Conservation (phyloP, 2,797 vertebrate species). For the Gastrophryne carolinensis region DNA sequence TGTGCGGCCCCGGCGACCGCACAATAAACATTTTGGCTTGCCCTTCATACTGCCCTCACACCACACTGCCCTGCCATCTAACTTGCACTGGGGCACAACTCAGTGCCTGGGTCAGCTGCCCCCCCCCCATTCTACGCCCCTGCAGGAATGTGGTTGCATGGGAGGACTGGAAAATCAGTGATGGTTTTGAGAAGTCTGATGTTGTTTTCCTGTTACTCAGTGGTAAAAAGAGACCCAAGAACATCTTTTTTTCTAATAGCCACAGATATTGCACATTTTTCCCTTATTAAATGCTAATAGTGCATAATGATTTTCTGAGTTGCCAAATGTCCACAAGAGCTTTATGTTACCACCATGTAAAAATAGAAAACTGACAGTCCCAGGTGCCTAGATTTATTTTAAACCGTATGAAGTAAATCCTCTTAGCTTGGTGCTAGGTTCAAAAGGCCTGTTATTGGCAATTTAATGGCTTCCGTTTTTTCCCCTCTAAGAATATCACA, state of each 20-base stretch:
- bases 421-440: slow-evolving; percentile 20
- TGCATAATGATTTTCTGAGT: slow-evolving; percentile 18
- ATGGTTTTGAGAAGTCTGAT: no score
- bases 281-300: not conserved
- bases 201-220: not conserved
- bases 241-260: not conserved
- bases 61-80: no score
- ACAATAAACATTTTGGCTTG: no score
- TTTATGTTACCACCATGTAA: slow-evolving; percentile 10
- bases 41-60: no score
- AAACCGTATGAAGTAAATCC: slow-evolving; percentile 30
- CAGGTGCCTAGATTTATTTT: slow-evolving; percentile 32
- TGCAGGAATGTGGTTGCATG: no score
- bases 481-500: slow-evolving; percentile 1
- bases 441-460: slow-evolving; percentile 28
- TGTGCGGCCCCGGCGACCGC: no score
- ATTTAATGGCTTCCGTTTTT: slow-evolving; percentile 24
- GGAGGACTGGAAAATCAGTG: no score
- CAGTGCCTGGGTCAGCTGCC: no score
- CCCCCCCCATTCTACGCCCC: no score
- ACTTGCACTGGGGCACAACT: no score
- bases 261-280: not conserved
- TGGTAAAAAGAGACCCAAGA: not conserved
- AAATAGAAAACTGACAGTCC: slow-evolving; percentile 15
- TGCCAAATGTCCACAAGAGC: slow-evolving; percentile 3